A percentile compares a stretch with the other conserved stretches of the same genome.
Conservation (phyloP, 2,113 vertebrate species). For the Tychaedon coryphoeus region DNA sequence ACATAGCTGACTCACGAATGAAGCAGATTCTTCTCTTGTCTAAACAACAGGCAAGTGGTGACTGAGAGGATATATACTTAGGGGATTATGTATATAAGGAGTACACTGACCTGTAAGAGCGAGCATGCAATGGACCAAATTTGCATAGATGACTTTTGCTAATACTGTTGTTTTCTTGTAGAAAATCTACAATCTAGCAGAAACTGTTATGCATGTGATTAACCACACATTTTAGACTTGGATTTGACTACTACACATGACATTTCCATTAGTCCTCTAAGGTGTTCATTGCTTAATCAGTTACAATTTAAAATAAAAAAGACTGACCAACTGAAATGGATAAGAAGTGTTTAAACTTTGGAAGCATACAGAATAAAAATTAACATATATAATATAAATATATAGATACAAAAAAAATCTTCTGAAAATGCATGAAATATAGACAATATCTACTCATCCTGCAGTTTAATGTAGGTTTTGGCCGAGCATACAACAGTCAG, state of each 20-base stretch:
- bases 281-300: background rate
- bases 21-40: background rate
- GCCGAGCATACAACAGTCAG: background rate
- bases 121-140: background rate
- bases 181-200: background rate
- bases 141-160: background rate
- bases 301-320: background rate
- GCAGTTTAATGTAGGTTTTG: background rate
- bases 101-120: background rate
- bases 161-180: background rate
- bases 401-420: background rate
- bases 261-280: background rate
- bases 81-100: background rate
- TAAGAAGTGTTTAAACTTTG: background rate
- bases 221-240: background rate
- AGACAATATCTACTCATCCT: background rate
- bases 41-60: background rate
- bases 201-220: background rate
- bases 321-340: background rate
- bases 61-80: background rate
- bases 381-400: background rate
- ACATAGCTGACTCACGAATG: background rate
- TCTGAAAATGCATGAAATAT: background rate
- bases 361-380: background rate
- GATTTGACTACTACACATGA: background rate